Conservation (phyloP, 1,140 invertebrate species). For the Stegodyphus dumicola region DNA sequence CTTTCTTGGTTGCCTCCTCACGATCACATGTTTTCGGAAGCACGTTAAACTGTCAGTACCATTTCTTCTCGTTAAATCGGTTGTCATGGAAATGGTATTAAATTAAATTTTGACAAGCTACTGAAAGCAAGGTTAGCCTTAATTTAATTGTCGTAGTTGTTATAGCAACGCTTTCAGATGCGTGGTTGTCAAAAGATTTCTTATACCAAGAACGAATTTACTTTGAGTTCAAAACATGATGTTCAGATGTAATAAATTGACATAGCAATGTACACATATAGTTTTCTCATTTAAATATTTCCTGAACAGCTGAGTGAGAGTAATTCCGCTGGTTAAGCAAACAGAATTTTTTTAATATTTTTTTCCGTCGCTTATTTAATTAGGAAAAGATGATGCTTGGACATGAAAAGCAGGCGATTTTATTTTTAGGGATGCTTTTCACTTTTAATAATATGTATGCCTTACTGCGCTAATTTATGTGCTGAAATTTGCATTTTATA, state of each 20-base stretch:
- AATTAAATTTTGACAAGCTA: conserved; percentile 54
- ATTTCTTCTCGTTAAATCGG: conserved; percentile 34
- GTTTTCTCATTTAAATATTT: background rate
- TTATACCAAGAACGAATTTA: background rate
- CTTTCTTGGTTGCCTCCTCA: no score
- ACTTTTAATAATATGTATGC: no score
- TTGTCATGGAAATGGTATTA: conserved; percentile 50
- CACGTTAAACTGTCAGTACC: background rate
- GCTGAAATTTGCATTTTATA: no score
- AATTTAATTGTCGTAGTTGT: conserved; percentile 42
- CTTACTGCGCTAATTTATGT: no score
- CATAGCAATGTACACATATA: background rate
- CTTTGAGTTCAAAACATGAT: background rate
- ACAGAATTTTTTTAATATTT: no score
- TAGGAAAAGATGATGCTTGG: no score
- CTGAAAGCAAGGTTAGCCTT: conserved; percentile 32
- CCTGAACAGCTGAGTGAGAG: no score
- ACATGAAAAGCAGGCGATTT: no score
- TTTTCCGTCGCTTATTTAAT: no score
- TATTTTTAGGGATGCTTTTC: no score
- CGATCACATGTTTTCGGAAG: no score
- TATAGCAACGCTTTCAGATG: conserved; percentile 10
- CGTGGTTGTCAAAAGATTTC: background rate
- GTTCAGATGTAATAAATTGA: background rate
- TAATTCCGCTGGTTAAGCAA: no score